These are phyloP conservation scores for Ennomos erosarius DNA, from an alignment of 2,888 invertebrate genomes.

Conservation along the genomic window DNA sequence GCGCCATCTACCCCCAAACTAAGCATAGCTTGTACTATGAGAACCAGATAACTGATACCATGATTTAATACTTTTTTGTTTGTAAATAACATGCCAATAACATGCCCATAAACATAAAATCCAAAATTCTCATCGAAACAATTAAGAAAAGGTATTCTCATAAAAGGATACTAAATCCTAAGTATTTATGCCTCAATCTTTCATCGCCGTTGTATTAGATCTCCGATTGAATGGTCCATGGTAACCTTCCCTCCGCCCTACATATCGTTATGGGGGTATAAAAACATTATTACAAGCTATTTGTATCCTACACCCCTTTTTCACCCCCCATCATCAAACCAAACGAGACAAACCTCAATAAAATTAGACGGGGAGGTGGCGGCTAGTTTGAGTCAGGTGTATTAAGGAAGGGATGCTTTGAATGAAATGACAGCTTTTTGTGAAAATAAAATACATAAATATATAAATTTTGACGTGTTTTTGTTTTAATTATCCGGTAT, in stretches of 20 bases:
- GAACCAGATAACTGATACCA: too few relatives aligned
- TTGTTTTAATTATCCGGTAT: too few relatives aligned
- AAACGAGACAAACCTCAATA: conserved; percentile 29
- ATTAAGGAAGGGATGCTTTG: background rate
- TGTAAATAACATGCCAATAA: too few relatives aligned
- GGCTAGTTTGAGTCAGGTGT: conserved; percentile 8
- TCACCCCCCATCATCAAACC: conserved; percentile 22
- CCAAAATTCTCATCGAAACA: background rate
- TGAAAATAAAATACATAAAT: too few relatives aligned
- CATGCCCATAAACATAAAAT: background rate
- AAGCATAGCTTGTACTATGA: too few relatives aligned
- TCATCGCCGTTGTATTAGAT: conserved; percentile 14
- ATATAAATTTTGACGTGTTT: too few relatives aligned
- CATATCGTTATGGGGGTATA: conserved; percentile 27
- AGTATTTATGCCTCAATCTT: conserved; percentile 11
- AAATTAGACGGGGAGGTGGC: conserved; percentile 12
- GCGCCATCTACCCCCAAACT: too few relatives aligned
- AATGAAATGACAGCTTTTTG: background rate
- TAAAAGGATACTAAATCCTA: conserved; percentile 9
- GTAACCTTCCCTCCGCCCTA: conserved; percentile 21
- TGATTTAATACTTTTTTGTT: too few relatives aligned
- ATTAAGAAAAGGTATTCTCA: conserved; percentile 1
- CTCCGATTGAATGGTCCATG: conserved; percentile 8
- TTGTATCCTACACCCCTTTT: conserved; percentile 17
- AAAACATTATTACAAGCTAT: conserved; percentile 32